These are phyloP conservation scores for Agriopis marginaria DNA, from an alignment of 2,888 invertebrate species.

Conservation along the genomic window DNA sequence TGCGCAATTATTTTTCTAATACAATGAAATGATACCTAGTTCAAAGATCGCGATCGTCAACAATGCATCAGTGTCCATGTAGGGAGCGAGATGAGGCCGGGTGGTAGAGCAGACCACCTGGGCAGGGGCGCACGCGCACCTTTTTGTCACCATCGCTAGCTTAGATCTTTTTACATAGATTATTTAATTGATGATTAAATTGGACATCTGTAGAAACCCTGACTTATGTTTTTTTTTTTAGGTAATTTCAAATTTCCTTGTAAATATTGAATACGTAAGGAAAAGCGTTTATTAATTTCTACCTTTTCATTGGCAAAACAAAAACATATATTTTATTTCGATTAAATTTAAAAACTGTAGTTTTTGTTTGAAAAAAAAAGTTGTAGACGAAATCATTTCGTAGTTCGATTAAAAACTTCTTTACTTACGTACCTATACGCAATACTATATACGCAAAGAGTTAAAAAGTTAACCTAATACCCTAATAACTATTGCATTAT, in stretches of 20 bases:
- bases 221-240: not conserved
- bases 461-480: slow-evolving; percentile 27
- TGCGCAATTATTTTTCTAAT: not conserved
- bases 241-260: no score
- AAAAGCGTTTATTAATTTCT: no score
- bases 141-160: slow-evolving; percentile 54
- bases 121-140: slow-evolving; percentile 52
- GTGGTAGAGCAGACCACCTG: slow-evolving; percentile 66
- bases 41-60: slow-evolving; percentile 63
- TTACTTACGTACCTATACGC: not conserved
- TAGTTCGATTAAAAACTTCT: not conserved
- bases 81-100: slow-evolving; percentile 51
- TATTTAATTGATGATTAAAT: slow-evolving; percentile 38
- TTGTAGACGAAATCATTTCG: no score
- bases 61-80: slow-evolving; percentile 47
- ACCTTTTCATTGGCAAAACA: no score
- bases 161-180: slow-evolving; percentile 45
- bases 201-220: slow-evolving; percentile 15
- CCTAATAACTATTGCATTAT: slow-evolving; percentile 49
- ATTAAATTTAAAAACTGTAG: no score
- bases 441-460: slow-evolving; percentile 16
- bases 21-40: slow-evolving; percentile 48
- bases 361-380: no score
- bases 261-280: no score
- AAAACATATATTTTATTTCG: no score